Evolutionary conservation across 35 echinoderm and acorn worm species (phyloP), one percentile per base, ranked within the genome.

Genomic region (Patiria miniata): DNA sequence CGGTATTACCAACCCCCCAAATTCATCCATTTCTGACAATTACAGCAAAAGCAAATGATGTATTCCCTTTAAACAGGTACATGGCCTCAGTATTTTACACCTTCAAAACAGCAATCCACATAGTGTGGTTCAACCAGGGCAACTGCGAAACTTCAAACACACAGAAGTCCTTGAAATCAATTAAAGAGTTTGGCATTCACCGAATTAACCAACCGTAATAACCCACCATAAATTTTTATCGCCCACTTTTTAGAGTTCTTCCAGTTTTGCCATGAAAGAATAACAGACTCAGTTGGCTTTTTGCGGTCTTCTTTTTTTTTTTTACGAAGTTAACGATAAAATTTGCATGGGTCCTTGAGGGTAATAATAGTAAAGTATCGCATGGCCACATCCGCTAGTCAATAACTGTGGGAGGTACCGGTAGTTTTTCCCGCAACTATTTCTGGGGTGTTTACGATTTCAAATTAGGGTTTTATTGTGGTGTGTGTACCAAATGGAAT

Each of bases 381-480:
- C 65, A 73, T 73, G 65, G 65, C 65, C 34, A 23, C 34, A 73
- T 73, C 26, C 65, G 65, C 19, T 26, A 73, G 34, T 73, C 65
- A 73, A 1, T 73, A 23, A 73, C 65, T 26, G 65, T 73, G 65
- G 65, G 65, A 73, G 65, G 65, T 73, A n/a, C n/a, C 26, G 26
- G 23, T 73, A 32, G n/a, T n/a, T n/a, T n/a, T n/a, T n/a, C n/a
- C n/a, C 29, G 18, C 12, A 12, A 32, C 65, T 73, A 23, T 23
- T 73, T 73, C 26, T 73, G 65, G 65, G 65, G 65, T 73, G 65
- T 73, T 73, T 73, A 73, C 65, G 26, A 32, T 34, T 73, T 73
- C 29, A 73, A 30, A 26, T 28, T 6, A 9, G 34, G 18, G 8
- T 34, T 73, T 73, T 73, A 73, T 73, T 30, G 4, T 10, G 26